A percentile compares a stretch with the other conserved stretches of the same genome.
These are phyloP conservation scores for Rhodophaea formosa DNA, from an alignment of 2,888 invertebrate species.

Conservation along the genomic window DNA sequence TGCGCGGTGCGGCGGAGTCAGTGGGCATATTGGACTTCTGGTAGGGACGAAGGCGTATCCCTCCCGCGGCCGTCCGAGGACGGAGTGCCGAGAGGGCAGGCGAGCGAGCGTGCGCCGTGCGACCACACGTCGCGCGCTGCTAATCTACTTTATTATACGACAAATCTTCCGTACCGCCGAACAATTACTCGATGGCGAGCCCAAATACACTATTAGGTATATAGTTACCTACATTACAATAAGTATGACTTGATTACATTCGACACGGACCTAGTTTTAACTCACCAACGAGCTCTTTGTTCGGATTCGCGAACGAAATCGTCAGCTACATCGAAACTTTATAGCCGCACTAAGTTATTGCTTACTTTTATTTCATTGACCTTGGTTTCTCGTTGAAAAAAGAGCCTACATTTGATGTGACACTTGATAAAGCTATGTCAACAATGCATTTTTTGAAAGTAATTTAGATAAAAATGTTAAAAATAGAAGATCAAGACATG, in stretches of 20 bases:
- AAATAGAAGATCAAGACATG: background rate
- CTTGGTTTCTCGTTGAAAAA: constrained; percentile 48
- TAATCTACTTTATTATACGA: constrained; percentile 68
- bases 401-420: constrained; percentile 30
- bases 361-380: constrained; percentile 49
- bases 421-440: constrained; percentile 16
- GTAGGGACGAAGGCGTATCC: constrained; percentile 71
- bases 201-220: constrained; percentile 32
- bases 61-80: constrained; percentile 59
- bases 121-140: constrained; percentile 66
- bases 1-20: constrained; percentile 56
- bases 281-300: constrained; percentile 46
- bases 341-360: constrained; percentile 34
- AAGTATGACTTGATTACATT: constrained; percentile 39
- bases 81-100: constrained; percentile 38
- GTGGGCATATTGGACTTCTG: constrained; percentile 62
- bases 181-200: constrained; percentile 56
- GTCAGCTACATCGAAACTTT: constrained; percentile 52
- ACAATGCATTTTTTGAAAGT: background rate
- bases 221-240: constrained; percentile 35
- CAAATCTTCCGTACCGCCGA: constrained; percentile 55
- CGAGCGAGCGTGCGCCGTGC: constrained; percentile 68
- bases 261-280: constrained; percentile 36
- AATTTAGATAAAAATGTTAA: background rate
- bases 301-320: constrained; percentile 40